Base-by-base conservation (phyloP, 2,113 vertebrate species). In the Fulica atra region DNA sequence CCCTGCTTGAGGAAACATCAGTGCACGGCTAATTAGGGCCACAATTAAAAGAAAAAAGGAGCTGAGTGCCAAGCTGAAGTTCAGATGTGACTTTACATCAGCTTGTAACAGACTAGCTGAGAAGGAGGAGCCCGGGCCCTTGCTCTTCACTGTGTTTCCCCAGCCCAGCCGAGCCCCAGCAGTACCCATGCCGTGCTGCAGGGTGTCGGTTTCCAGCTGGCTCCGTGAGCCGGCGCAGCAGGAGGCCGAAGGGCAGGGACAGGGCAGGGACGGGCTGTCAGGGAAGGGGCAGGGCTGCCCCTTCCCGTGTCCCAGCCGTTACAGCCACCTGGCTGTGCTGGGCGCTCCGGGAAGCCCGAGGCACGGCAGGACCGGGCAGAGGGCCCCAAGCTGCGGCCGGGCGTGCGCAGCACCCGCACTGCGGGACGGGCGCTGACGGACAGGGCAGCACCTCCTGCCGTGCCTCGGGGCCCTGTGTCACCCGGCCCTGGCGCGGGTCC, bases 301-400 rank as follows among this genome's bases (percentile, higher is more conserved):
- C 4, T 24, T 9, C 2, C 48, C 16, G 28, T 42, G 6, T 5
- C 63, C 15, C 53, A 13, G 8, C n/a, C 6, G 1, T 7, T 6
- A 5, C 20, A 42, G 8, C 25, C 25, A 17, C 42, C 48, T 19
- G 51, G 24, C 36, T 6, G 1, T 10, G 35, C 36, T 3, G 18
- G 10, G 25, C 19, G 42, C 63, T 31, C 36, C 0, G 0, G 12
- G 56, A n/a, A 48, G 20, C 46, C 15, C 0, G 1, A 8, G 23
- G 33, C 48, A 13, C 31, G 5, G 7, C 46, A 17, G 42, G 9
- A 10, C n/a, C 5, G 48, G 25, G 13, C 24, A 51, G 50, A 46
- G 24, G 24, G 50, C 24, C 24, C 50, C 50, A 13, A 51, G 50
- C 50, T 51, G 50, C 24, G 24, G 23, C 24, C 2, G 9, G 26